Base-by-base conservation (phyloP, 2,888 invertebrate species). In the Osmoderma eremita region DNA sequence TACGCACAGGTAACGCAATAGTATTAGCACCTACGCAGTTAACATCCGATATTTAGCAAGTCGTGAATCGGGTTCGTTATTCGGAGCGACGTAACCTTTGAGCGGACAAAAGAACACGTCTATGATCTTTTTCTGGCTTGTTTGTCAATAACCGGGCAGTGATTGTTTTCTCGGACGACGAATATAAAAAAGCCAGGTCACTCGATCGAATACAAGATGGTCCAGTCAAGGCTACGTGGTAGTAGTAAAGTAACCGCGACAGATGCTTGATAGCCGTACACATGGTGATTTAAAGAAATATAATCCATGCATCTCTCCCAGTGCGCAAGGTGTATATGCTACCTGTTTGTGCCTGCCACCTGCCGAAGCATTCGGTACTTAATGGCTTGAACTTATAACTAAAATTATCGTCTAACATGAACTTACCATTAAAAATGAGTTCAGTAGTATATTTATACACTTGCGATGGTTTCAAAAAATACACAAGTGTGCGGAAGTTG, bases 301-400 rank as follows among this genome's bases (percentile, higher is more conserved):
- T 73, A 75, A 75, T 75, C 75, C 73, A 72, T 69, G 69, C 64
- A 75, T 76, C 76, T 75, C 75, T 73, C 66, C 67, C 65, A 51
- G 62, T 61, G 72, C 73, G 77, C 78, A 78, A 78, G 77, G 77
- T 77, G 78, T 75, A 73, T 72, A 69, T 68, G 71, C 76, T 75
- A 75, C 75, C 78, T 77, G 74, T 77, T 75, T 63, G 77, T 78
- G 77, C 78, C 78, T 78, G 30, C 58, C 58, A 61, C 58, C 58
- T 61, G 78, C 77, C 74, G 78, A 76, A 73, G 71, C 70, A 72
- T 72, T 70, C 69, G 69, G 30, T 30, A 30, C 30, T 30, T 78
- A 77, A 78, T 78, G 78, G 75, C 73, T 68, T 30, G 10, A 30
- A 30, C 3, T 30, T 30, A 72, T 67, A 67, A 67, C 72, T 72